Evolutionary conservation across 1,140 invertebrate genomes (phyloP), one percentile per base, ranked within the genome.

Genomic region (Antheraea mylitta): DNA sequence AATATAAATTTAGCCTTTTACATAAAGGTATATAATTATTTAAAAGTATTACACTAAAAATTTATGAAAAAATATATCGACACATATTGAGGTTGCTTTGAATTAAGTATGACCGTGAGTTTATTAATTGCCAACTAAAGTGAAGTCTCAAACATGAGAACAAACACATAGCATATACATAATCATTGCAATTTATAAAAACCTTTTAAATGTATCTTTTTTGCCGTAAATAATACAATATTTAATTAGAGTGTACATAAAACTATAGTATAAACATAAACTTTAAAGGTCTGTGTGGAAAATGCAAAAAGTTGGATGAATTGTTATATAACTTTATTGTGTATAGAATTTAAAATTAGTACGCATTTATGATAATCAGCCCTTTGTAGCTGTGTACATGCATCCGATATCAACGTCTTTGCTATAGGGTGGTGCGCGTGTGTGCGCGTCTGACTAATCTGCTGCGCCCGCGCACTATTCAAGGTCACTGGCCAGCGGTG

Each of bases 401-500:
- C 6, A 16, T 53, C 9, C 45, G 45, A 53, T 53, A 53, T 53
- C 45, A 53, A 53, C 10, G 45, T 53, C 45, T 53, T 53, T 53
- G 45, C 45, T 53, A 53, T 13, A 16, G 45, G 45, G 18, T 63
- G 62, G 61, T 70, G 63, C 72, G 68, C 67, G 67, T 68, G 71
- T 77, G 77, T 76, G 72, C 70, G 72, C 76, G 78, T 68, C 77
- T 82, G 80, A 85, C 77, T 83, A 84, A 87, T 87, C 80, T 84
- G 81, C 78, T 86, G 85, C 83, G 85, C 80, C 77, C 80, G 80
- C 82, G 80, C 81, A 79, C 74, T 82, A 77, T 79, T 87, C 89
- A 91, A 91, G 89, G 89, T 88, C 86, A 91, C 87, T 89, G 86
- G 74, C 89, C 87, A 89, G 76, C 64, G 73, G 74, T 79, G 80